These are phyloP conservation scores for Diplodus puntazzo DNA, from an alignment of 2,797 vertebrate species.

Conservation along the genomic window DNA sequence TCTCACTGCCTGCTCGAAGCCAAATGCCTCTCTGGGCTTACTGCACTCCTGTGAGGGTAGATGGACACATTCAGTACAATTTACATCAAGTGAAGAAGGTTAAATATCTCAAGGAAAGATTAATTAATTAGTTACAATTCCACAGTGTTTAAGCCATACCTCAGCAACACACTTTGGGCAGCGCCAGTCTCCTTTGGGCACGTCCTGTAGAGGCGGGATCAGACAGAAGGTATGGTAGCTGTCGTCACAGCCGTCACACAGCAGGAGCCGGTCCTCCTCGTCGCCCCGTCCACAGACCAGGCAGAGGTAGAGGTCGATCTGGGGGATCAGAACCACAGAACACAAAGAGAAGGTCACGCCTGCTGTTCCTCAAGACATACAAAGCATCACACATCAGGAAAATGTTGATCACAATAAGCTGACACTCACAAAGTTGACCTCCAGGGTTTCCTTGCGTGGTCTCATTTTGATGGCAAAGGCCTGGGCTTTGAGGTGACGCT, in stretches of 20 bases:
- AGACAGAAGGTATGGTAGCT: constrained; percentile 99
- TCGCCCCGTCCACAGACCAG: constrained; percentile 98
- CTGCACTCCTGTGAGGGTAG: constrained; percentile 92
- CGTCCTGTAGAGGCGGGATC: constrained; percentile 96
- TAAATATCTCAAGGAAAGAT: background rate
- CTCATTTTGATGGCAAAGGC: constrained; percentile 98
- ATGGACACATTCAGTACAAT: background rate
- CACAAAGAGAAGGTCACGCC: background rate
- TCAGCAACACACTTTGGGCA: constrained; percentile 98
- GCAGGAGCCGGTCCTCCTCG: constrained; percentile 94
- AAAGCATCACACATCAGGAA: background rate
- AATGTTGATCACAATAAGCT: background rate
- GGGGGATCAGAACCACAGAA: constrained; percentile 22
- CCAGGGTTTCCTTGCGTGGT: constrained; percentile 94
- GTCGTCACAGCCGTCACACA: constrained; percentile 98
- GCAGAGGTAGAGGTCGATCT: constrained; percentile 98
- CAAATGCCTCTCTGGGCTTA: constrained; percentile 98
- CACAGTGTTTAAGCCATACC: constrained; percentile 80
- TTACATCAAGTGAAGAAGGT: background rate
- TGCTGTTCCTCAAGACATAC: background rate
- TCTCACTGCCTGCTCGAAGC: constrained; percentile 97
- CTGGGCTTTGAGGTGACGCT: constrained; percentile 93
- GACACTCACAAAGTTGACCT: constrained; percentile 98
- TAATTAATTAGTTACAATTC: background rate
- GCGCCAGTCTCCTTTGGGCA: constrained; percentile 98